Evolutionary conservation across 2,797 vertebrate species (phyloP).

Genomic region (Rousettus madagascariensis): DNA sequence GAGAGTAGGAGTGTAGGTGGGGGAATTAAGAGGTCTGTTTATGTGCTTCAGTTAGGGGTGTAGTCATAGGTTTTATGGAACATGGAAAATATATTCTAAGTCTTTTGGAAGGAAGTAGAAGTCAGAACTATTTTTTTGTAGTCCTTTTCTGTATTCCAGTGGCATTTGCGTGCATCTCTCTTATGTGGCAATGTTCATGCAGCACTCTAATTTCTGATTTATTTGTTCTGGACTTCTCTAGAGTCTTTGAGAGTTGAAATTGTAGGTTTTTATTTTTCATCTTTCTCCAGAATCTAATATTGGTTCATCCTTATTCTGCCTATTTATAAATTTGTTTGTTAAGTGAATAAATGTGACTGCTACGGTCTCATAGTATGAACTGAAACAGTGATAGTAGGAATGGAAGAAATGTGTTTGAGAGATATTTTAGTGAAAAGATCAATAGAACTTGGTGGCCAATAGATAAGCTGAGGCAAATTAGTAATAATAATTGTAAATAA

Average conservation of each 20-base stretch:
- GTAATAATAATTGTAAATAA: not conserved
- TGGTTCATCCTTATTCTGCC: not conserved
- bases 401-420: slow-evolving; percentile 17
- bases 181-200: not conserved
- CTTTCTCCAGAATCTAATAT: not conserved
- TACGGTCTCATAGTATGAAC: not conserved
- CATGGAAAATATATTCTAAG: not conserved
- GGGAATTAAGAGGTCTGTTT: not conserved
- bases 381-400: not conserved
- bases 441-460: not conserved
- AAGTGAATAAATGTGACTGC: not conserved
- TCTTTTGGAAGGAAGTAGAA: not conserved
- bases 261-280: not conserved
- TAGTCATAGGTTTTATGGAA: not conserved
- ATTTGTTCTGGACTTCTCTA: not conserved
- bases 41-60: not conserved
- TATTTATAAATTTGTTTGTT: slow-evolving; percentile 21
- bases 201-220: not conserved
- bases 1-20: not conserved
- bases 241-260: not conserved
- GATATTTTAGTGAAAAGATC: not conserved
- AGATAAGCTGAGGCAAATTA: slow-evolving; percentile 24
- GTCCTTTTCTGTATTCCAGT: not conserved
- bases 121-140: not conserved
- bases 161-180: not conserved